These are phyloP conservation scores for Tetraodon nigroviridis DNA, from an alignment of 2,113 vertebrate genomes.

Conservation along the genomic window DNA sequence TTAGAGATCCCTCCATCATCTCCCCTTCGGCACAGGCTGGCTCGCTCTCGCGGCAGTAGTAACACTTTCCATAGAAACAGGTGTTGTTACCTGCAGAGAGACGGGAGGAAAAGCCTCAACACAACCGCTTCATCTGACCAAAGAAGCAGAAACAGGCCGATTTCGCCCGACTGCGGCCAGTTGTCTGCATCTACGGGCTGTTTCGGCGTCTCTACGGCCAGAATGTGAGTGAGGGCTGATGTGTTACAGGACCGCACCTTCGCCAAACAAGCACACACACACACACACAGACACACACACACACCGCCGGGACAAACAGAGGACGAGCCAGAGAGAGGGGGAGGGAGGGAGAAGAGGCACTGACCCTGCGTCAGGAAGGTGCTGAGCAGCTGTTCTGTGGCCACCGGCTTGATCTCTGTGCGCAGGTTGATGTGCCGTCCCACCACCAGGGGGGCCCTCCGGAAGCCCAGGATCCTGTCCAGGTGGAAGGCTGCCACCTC, in stretches of 20 bases:
- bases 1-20: conserved; percentile 91
- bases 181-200: too few relatives aligned
- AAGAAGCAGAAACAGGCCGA: too few relatives aligned
- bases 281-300: too few relatives aligned
- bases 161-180: too few relatives aligned
- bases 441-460: conserved; percentile 91
- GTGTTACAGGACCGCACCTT: conserved; percentile 1
- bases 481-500: conserved; percentile 97
- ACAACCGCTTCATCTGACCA: too few relatives aligned
- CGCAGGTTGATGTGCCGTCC: conserved; percentile 91
- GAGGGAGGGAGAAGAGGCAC: conserved; percentile 20
- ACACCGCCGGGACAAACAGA: background rate
- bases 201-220: too few relatives aligned
- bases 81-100: conserved; percentile 85
- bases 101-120: background rate
- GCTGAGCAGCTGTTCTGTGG: conserved; percentile 91
- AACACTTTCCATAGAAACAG: conserved; percentile 98
- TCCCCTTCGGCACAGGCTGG: conserved; percentile 92
- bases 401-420: conserved; percentile 91
- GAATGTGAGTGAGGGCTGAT: background rate
- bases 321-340: too few relatives aligned
- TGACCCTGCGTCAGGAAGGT: conserved; percentile 92
- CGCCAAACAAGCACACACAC: background rate
- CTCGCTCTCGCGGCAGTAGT: conserved; percentile 95
- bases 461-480: conserved; percentile 96